phyloP scores from a whole-genome alignment of 2,113 vertebrate genomes.

The Sinocyclocheilus anshuiensis region DNA sequence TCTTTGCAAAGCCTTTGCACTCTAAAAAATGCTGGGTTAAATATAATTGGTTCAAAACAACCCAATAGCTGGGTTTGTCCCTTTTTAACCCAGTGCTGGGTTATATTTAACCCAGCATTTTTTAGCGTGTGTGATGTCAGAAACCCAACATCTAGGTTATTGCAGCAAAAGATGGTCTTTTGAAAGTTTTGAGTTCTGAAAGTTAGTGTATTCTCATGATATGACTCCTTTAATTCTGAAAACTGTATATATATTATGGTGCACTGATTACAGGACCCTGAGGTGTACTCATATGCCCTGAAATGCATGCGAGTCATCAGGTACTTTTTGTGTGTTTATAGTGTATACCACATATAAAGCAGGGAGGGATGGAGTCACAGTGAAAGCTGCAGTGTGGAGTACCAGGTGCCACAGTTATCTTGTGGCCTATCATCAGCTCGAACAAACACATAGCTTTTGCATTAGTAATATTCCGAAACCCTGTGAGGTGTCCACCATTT shows the following conservation, averaged over 20 bases:
- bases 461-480: neutral
- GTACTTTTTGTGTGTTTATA: neutral
- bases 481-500: neutral
- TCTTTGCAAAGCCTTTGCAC: neutral
- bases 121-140: neutral
- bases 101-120: no score
- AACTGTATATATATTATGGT: neutral
- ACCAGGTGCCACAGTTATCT: constrained; percentile 34
- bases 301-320: neutral
- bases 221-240: neutral
- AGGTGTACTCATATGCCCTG: neutral
- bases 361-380: constrained; percentile 15
- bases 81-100: no score
- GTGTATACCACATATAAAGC: neutral
- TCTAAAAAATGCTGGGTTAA: no score
- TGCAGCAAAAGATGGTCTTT: neutral
- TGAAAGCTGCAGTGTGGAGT: constrained; percentile 28
- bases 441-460: constrained; percentile 21
- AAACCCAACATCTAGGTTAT: neutral
- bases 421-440: constrained; percentile 17
- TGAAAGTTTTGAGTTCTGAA: neutral
- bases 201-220: neutral
- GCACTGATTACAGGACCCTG: neutral
- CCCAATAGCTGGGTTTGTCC: no score
- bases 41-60: no score